Conservation (phyloP, 2,113 vertebrate species). For the Tragulus kanchil region DNA sequence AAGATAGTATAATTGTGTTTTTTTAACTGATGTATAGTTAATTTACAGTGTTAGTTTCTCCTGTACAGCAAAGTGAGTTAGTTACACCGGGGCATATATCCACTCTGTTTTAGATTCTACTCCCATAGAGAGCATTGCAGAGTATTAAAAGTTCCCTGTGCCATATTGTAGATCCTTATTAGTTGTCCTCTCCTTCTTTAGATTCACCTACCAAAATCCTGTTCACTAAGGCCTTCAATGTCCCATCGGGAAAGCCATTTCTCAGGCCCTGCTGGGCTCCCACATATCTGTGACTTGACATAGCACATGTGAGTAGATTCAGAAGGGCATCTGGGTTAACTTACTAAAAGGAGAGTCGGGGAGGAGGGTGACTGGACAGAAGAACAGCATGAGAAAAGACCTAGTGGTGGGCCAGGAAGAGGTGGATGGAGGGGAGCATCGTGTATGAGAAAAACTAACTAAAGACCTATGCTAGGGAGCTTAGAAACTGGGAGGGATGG, state of each 20-base stretch:
- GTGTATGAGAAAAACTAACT: background rate
- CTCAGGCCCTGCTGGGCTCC: background rate
- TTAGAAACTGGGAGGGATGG: background rate
- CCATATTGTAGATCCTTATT: background rate
- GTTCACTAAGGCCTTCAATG: background rate
- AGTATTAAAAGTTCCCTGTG: background rate
- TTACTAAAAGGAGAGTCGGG: background rate
- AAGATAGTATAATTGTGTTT: background rate
- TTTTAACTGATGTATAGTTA: background rate
- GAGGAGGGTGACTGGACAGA: background rate
- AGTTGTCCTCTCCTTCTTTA: background rate
- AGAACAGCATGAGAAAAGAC: background rate
- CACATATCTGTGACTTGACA: background rate
- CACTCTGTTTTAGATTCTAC: background rate
- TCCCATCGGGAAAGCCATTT: background rate
- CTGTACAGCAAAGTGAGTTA: background rate
- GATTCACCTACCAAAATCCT: background rate
- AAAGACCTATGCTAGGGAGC: fast-evolving
- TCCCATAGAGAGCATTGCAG: fast-evolving
- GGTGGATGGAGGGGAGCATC: no score
- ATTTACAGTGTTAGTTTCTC: background rate
- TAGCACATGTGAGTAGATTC: background rate
- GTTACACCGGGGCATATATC: background rate
- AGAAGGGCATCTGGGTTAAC: background rate
- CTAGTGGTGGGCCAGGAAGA: background rate